Evolutionary conservation across 2,113 vertebrate genomes (phyloP).

Genomic region (Arenaria interpres): DNA sequence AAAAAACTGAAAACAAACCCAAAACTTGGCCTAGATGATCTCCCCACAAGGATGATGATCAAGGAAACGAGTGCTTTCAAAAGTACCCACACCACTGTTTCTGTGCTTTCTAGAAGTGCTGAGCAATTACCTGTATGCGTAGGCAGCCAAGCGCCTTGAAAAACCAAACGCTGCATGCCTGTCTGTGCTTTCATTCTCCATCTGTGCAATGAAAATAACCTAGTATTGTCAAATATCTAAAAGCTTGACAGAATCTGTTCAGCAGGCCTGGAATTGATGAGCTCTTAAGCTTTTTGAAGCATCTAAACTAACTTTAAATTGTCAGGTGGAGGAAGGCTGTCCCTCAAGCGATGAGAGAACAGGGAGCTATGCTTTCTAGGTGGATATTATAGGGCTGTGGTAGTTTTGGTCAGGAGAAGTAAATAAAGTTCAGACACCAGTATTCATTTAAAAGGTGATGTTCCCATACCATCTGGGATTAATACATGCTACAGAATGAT

Average conservation of each 20-base stretch:
- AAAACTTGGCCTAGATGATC: not conserved
- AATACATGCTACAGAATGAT: not conserved
- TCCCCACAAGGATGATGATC: not conserved
- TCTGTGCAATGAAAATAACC: not conserved
- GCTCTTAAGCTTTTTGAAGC: not conserved
- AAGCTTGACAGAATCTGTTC: not conserved
- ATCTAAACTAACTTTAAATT: not conserved
- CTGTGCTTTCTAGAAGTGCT: not conserved
- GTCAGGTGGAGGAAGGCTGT: not conserved
- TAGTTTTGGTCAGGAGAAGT: not conserved
- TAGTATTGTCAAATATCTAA: not conserved
- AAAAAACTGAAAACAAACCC: not conserved
- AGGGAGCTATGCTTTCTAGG: not conserved
- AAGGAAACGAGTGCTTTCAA: not conserved
- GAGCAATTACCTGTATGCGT: not conserved
- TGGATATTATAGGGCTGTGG: not conserved
- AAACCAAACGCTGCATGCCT: not conserved
- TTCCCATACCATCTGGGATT: not conserved
- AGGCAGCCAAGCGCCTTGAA: not conserved
- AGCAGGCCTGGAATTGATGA: not conserved
- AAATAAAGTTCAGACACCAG: not conserved
- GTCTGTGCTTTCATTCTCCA: not conserved
- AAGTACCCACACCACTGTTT: not conserved
- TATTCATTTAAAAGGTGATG: not conserved
- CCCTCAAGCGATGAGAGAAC: not conserved